A percentile compares a stretch with the other conserved stretches of the same genome.
phyloP scores from a whole-genome alignment of 2,797 vertebrate species.

The Takifugu ocellatus region DNA sequence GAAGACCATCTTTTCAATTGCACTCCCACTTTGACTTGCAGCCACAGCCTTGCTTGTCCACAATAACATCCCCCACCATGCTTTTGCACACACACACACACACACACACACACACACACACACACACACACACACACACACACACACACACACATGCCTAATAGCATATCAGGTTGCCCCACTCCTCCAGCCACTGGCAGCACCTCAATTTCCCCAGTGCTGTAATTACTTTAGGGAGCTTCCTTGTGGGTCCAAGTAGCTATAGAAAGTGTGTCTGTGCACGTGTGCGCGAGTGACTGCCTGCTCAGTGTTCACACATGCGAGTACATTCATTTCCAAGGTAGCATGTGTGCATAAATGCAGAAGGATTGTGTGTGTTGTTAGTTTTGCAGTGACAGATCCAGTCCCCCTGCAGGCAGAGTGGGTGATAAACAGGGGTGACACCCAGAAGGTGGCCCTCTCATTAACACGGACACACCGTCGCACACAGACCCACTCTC shows the following conservation, averaged over 20 bases:
- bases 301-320: neutral
- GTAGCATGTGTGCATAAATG: neutral
- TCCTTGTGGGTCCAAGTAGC: conserved; percentile 47
- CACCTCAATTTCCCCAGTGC: conserved; percentile 71
- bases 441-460: conserved; percentile 73
- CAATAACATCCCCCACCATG: conserved; percentile 9
- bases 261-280: conserved; percentile 27
- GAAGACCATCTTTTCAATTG: conserved; percentile 27
- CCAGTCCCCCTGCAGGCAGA: conserved; percentile 70
- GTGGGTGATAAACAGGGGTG: conserved; percentile 78
- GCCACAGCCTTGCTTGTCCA: conserved; percentile 53
- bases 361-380: conserved; percentile 32
- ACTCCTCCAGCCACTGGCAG: conserved; percentile 59
- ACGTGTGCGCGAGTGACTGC: conserved; percentile 1
- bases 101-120: neutral
- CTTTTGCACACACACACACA: too few relatives aligned
- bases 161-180: conserved; percentile 78
- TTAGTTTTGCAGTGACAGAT: conserved; percentile 72
- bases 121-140: conserved; percentile 10
- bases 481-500: conserved; percentile 26
- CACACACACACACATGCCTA: conserved; percentile 42
- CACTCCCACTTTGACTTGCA: conserved; percentile 59
- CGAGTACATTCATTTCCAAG: neutral
- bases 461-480: conserved; percentile 66
- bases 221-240: conserved; percentile 79